Evolutionary conservation across 1,140 invertebrate genomes (phyloP), one percentile per base, ranked within the genome.

Genomic region (Dermatophagoides farinae): DNA sequence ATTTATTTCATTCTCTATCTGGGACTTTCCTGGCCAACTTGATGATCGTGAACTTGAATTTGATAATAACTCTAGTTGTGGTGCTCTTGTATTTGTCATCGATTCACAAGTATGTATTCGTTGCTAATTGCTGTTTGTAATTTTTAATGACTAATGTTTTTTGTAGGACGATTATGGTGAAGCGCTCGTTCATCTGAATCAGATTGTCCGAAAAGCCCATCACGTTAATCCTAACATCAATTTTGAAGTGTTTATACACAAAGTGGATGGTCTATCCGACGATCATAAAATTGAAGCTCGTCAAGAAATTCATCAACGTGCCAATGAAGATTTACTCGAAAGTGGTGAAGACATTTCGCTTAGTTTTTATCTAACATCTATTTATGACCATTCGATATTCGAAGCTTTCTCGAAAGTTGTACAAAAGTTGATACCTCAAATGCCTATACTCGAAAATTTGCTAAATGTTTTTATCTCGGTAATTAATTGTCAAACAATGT

Each of bases 381-480:
- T 99, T 65, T 98, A 98, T 72, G 96, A 99, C 75, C 95, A 99
- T 71, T 97, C 93, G 61, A 98, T 99, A 74, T 99, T 99, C 77
- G 96, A 99, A 78, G 95, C 95, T 16, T 98, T 98, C 73, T 97
- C 90, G 67, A 98, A 98, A 84, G 93, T 98, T 65, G 92, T 99
- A 52, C 96, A 99, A 71, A 98, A 98, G 73, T 75, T 99, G 61
- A 97, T 98, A 70, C 92, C 90, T 51, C 92, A 98, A 71, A 76
- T 98, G 64, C 88, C 92, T 53, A 91, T 89, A 14, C 76, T 99
- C 68, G 96, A 98, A 77, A 95, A 97, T 76, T 78, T 99, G 60
- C 75, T 99, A n/a, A 97, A 98, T 74, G 93, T 99, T 71, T 84
- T 99, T 65, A 97, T 97, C 75, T 91, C 90, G 57, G 92, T 96